phyloP scores from a whole-genome alignment of 2,113 vertebrate genomes.

The Cyprinus carpio region DNA sequence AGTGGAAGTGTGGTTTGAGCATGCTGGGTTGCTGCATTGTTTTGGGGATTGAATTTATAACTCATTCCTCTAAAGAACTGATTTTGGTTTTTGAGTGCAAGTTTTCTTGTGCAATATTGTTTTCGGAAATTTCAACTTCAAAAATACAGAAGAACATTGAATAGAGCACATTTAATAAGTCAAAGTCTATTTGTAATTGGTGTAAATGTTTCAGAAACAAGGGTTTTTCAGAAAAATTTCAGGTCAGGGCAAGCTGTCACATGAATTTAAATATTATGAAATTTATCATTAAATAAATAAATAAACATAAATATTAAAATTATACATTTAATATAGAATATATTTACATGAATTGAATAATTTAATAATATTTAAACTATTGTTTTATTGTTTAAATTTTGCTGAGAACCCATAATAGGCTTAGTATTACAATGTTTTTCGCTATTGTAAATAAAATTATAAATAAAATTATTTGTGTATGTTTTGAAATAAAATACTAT shows the following conservation, averaged over 20 bases:
- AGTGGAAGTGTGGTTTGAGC: conserved; percentile 22
- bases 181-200: neutral
- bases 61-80: neutral
- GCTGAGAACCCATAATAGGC: neutral
- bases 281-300: neutral
- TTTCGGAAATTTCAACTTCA: neutral
- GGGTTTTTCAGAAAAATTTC: neutral
- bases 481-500: no score
- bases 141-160: neutral
- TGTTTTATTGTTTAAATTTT: no score
- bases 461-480: no score
- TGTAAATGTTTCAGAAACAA: neutral
- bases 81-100: conserved; percentile 11
- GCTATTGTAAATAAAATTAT: no score
- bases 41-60: conserved; percentile 26
- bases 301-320: neutral
- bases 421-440: neutral
- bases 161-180: neutral
- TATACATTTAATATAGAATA: neutral
- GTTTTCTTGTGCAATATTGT: neutral
- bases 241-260: neutral
- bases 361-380: neutral
- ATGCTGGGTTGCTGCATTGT: conserved; percentile 28
- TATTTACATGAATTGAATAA: neutral
- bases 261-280: neutral